These are phyloP conservation scores for Tanaodytes sp. DNA, from an alignment of 2,888 invertebrate species.

Conservation along the genomic window DNA sequence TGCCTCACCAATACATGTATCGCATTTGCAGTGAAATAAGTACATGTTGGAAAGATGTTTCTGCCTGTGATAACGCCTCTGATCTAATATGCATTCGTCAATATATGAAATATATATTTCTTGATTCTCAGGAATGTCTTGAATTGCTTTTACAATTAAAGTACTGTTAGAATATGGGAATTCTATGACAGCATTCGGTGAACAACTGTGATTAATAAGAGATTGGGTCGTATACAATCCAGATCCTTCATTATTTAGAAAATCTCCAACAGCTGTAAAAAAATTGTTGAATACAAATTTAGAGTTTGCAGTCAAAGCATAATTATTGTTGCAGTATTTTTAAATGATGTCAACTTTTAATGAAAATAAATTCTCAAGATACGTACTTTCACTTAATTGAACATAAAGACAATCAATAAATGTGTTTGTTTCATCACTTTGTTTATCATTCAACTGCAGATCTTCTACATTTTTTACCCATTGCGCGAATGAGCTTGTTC, in stretches of 20 bases:
- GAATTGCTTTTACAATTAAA: conserved; percentile 81
- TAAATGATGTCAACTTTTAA: too few species aligned
- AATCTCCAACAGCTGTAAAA: conserved; percentile 79
- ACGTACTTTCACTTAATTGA: conserved; percentile 86
- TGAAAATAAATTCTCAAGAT: too few species aligned
- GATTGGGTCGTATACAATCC: conserved; percentile 91
- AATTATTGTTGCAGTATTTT: background rate
- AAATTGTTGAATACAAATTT: too few species aligned
- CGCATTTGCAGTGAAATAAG: conserved; percentile 86
- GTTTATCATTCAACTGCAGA: conserved; percentile 79
- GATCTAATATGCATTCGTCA: conserved; percentile 85
- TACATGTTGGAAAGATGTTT: conserved; percentile 87
- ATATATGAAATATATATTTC: conserved; percentile 94
- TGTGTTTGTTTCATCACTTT: conserved; percentile 80
- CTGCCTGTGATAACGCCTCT: conserved; percentile 90
- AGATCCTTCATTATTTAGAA: conserved; percentile 93
- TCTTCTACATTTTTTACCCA: conserved; percentile 88
- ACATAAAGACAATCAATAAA: conserved; percentile 88
- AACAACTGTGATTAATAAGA: conserved; percentile 92
- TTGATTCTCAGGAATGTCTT: conserved; percentile 84
- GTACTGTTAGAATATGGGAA: conserved; percentile 89
- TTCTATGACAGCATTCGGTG: conserved; percentile 88
- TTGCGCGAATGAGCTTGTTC: conserved; percentile 88
- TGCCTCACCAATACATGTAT: conserved; percentile 82
- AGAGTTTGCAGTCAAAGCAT: background rate